Percentiles rank a stretch among this genome's conserved stretches.
Evolutionary conservation across 2,113 vertebrate species (phyloP).

Genomic region (Pipra filicauda): DNA sequence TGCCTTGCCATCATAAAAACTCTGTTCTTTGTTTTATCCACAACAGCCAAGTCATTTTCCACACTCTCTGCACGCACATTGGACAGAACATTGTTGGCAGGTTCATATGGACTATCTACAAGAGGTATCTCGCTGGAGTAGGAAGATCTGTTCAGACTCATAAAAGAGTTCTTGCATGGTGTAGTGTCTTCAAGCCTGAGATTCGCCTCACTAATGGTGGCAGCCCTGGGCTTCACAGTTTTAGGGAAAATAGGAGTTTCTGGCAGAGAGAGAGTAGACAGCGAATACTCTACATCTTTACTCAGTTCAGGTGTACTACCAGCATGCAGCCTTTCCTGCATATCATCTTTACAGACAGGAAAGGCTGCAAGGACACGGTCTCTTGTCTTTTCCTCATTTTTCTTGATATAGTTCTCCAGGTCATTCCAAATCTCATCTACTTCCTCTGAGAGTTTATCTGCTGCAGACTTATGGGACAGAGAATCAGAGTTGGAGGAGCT

Average conservation of each 20-base stretch:
- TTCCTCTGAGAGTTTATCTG: conserved; percentile 88
- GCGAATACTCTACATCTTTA: conserved; percentile 68
- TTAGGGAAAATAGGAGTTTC: conserved; percentile 78
- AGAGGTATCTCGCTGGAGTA: conserved; percentile 78
- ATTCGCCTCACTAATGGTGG: conserved; percentile 79
- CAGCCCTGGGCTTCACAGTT: conserved; percentile 75
- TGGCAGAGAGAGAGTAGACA: conserved; percentile 73
- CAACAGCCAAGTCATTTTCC: conserved; percentile 76
- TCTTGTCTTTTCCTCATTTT: conserved; percentile 90
- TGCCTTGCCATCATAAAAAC: conserved; percentile 97
- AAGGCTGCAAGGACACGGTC: conserved; percentile 92
- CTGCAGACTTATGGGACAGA: conserved; percentile 70
- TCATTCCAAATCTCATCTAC: conserved; percentile 98
- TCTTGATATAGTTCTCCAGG: conserved; percentile 96
- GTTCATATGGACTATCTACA: conserved; percentile 75
- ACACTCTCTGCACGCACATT: conserved; percentile 52
- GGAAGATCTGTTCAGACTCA: conserved; percentile 78
- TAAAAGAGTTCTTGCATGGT: conserved; percentile 61
- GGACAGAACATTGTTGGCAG: conserved; percentile 73
- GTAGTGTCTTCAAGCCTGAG: conserved; percentile 77
- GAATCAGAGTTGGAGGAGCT: conserved; percentile 79
- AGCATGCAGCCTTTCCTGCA: conserved; percentile 37
- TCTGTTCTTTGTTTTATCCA: conserved; percentile 87
- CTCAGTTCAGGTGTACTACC: conserved; percentile 64
- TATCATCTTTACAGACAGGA: conserved; percentile 84